Conservation (phyloP, 53 echinoderm and acorn worm species). For the Antedon mediterranea region DNA sequence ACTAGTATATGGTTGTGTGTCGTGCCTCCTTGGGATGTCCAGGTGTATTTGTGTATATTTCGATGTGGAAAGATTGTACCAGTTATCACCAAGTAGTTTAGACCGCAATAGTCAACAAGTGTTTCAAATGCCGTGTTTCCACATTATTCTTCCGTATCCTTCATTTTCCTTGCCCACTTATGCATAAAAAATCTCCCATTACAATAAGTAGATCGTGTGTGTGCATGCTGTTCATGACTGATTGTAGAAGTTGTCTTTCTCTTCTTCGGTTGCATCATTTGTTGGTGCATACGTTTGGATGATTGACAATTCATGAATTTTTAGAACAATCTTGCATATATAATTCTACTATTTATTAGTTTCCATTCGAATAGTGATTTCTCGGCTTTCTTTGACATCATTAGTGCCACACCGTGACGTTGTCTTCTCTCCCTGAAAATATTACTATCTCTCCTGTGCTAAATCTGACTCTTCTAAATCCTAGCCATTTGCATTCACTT, state of each 20-base stretch:
- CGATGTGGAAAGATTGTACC: slow-evolving; percentile 33
- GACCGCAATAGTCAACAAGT: slow-evolving; percentile 19
- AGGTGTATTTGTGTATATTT: too few relatives aligned
- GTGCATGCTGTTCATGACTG: slow-evolving; percentile 6
- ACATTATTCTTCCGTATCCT: slow-evolving; percentile 27
- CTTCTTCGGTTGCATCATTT: slow-evolving; percentile 23
- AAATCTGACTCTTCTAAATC: not conserved
- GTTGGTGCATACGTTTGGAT: slow-evolving; percentile 9
- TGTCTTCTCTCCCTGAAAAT: not conserved
- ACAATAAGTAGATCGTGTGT: slow-evolving; percentile 31
- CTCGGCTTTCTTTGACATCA: not conserved
- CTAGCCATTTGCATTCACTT: not conserved
- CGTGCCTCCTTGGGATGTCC: too few relatives aligned
- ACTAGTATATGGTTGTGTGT: slow-evolving; percentile 48
- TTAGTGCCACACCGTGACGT: not conserved
- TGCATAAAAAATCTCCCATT: slow-evolving; percentile 43
- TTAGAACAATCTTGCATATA: not conserved
- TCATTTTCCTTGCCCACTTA: slow-evolving; percentile 35
- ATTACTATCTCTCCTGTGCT: not conserved
- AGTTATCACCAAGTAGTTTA: slow-evolving; percentile 22
- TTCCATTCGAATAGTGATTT: not conserved
- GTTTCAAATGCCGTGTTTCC: slow-evolving; percentile 25
- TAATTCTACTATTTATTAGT: not conserved
- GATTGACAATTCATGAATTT: not conserved
- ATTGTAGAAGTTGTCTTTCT: slow-evolving; percentile 34